These are phyloP conservation scores for Tinea trinotella DNA, from an alignment of 2,888 invertebrate species.

Conservation along the genomic window DNA sequence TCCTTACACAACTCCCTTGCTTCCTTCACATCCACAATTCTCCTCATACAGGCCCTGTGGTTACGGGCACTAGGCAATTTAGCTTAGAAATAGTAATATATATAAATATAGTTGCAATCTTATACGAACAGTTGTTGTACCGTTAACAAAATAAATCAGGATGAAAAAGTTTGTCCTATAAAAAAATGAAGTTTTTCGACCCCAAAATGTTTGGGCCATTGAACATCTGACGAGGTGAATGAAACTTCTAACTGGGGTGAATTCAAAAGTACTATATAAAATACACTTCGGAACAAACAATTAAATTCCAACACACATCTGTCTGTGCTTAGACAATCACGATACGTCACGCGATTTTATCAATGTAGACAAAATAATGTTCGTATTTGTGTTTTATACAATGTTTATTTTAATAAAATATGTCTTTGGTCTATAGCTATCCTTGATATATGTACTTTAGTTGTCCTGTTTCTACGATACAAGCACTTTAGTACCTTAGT, in stretches of 20 bases:
- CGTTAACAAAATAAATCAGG: constrained; percentile 36
- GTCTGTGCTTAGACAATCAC: constrained; percentile 71
- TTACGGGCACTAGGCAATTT: too few species aligned
- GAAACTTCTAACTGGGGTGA: constrained; percentile 36
- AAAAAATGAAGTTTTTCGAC: constrained; percentile 48
- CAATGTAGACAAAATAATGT: constrained; percentile 30
- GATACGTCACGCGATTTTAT: constrained; percentile 70
- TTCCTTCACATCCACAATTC: too few species aligned
- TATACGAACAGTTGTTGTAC: constrained; percentile 2
- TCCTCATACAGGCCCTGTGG: too few species aligned
- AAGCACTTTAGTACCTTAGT: too few species aligned
- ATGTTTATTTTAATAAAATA: too few species aligned
- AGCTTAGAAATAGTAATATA: neutral
- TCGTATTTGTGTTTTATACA: constrained; percentile 34
- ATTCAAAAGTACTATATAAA: constrained; percentile 44
- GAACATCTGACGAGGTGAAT: constrained; percentile 71
- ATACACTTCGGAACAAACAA: constrained; percentile 57
- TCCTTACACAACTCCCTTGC: too few species aligned
- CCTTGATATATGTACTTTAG: too few species aligned
- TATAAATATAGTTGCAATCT: neutral
- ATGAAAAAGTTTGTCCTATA: constrained; percentile 43
- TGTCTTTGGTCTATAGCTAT: too few species aligned
- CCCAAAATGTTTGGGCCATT: constrained; percentile 49
- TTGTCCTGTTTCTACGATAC: too few species aligned
- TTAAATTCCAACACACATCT: constrained; percentile 72